A percentile compares a stretch with the other conserved stretches of the same genome.
These are phyloP conservation scores for Halotydeus destructor DNA, from an alignment of 1,140 invertebrate species.

Conservation along the genomic window DNA sequence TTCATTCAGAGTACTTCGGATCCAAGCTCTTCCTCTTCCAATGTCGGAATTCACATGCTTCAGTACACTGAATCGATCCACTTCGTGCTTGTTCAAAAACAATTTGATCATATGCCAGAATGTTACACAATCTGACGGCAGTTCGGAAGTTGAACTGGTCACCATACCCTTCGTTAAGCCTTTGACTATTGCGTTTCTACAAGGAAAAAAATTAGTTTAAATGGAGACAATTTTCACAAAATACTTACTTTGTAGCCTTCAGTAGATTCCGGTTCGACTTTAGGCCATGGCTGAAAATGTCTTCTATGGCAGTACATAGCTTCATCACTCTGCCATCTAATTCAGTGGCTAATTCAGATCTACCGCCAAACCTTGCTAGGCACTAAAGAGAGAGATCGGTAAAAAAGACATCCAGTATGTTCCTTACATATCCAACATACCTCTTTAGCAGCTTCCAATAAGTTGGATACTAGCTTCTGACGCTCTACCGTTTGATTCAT, in stretches of 20 bases:
- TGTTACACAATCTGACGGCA: slow-evolving; percentile 17
- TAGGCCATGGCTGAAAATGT: slow-evolving; percentile 5
- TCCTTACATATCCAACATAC: too few relatives aligned
- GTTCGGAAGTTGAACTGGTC: neutral
- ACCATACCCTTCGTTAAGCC: slow-evolving; percentile 4
- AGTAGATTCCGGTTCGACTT: slow-evolving; percentile 2
- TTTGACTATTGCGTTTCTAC: slow-evolving; percentile 4
- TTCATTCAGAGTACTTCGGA: slow-evolving; percentile 66
- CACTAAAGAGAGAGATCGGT: slow-evolving; percentile 21
- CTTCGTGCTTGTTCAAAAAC: slow-evolving; percentile 61
- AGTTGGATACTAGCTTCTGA: too few relatives aligned
- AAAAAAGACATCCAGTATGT: slow-evolving; percentile 4
- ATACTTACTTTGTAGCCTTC: slow-evolving; percentile 2
- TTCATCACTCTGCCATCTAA: slow-evolving; percentile 34
- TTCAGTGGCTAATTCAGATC: slow-evolving; percentile 64
- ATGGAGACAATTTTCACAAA: too few relatives aligned
- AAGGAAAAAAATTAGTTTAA: too few relatives aligned
- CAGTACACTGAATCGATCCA: slow-evolving; percentile 56
- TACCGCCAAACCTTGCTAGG: slow-evolving; percentile 50
- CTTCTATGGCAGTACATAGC: slow-evolving; percentile 1
- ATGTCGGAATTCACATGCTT: slow-evolving; percentile 55
- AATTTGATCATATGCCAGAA: slow-evolving; percentile 29
- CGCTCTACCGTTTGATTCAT: too few relatives aligned
- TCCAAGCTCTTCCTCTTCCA: slow-evolving; percentile 52
- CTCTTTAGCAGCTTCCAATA: too few relatives aligned